A percentile compares a stretch with the other conserved stretches of the same genome.
Evolutionary conservation across 2,888 invertebrate genomes (phyloP).

Genomic region (Cataglyphis cursor): DNA sequence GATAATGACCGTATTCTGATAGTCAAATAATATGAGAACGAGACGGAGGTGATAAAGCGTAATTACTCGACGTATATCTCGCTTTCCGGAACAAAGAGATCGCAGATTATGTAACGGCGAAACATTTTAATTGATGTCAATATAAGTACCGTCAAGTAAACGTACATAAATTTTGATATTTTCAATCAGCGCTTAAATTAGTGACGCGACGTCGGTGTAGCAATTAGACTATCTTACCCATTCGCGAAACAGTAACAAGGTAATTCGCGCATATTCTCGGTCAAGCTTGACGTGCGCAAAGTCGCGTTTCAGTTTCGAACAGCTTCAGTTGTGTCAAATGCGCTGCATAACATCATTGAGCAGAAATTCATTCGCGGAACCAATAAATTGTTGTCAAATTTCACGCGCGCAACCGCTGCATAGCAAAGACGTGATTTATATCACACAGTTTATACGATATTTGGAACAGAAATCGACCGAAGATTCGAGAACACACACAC

Average conservation of each 20-base stretch:
- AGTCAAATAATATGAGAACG: conserved; percentile 43
- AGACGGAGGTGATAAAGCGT: conserved; percentile 44
- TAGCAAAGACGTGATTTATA: neutral
- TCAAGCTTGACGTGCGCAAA: conserved; percentile 19
- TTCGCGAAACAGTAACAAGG: conserved; percentile 52
- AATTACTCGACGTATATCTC: conserved; percentile 41
- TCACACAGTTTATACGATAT: neutral
- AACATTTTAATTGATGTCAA: conserved; percentile 28
- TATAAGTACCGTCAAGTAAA: conserved; percentile 32
- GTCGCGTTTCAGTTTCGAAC: conserved; percentile 35
- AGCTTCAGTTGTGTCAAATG: conserved; percentile 30
- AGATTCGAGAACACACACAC: neutral
- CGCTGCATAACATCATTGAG: neutral
- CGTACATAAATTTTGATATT: conserved; percentile 40
- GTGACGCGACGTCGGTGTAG: conserved; percentile 44
- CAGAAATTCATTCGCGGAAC: conserved; percentile 27
- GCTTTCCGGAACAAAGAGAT: conserved; percentile 23
- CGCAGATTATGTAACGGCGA: conserved; percentile 40
- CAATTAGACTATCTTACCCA: conserved; percentile 56
- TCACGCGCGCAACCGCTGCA: neutral
- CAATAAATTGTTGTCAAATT: neutral
- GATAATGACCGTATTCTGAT: conserved; percentile 46
- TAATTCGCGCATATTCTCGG: conserved; percentile 60
- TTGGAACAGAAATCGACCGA: neutral
- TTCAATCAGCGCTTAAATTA: conserved; percentile 32